Conservation (phyloP, 2,797 vertebrate species). For the Geotrypetes seraphini region DNA sequence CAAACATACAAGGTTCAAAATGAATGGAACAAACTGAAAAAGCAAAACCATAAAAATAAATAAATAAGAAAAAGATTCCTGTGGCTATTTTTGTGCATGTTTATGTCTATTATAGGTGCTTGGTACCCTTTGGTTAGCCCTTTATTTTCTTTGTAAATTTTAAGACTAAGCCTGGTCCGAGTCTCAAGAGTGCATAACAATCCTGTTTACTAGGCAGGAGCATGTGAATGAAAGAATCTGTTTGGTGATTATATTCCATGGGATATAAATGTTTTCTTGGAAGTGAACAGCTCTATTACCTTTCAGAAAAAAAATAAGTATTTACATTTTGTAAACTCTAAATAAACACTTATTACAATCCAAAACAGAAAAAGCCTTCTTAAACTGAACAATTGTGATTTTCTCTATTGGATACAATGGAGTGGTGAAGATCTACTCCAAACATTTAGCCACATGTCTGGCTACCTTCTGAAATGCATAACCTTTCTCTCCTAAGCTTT, state of each 20-base stretch:
- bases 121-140: conserved; percentile 28
- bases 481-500: conserved; percentile 2
- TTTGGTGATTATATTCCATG: background rate
- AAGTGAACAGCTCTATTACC: no score
- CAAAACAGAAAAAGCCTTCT: conserved; percentile 21
- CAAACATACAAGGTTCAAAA: conserved; percentile 2
- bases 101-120: conserved; percentile 9
- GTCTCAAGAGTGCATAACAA: background rate
- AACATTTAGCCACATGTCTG: background rate
- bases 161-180: conserved; percentile 12
- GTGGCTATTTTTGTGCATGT: no score
- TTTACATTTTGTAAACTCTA: conserved; percentile 46
- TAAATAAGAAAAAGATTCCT: conserved; percentile 2
- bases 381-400: conserved; percentile 30
- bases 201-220: background rate
- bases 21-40: background rate
- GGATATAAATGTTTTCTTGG: no score
- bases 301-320: conserved; percentile 24
- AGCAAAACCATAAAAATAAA: conserved; percentile 1
- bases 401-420: conserved; percentile 20
- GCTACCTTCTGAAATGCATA: background rate
- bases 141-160: no score
- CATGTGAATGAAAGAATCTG: background rate
- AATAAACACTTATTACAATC: conserved; percentile 26
- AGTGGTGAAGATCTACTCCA: conserved; percentile 1